These are phyloP conservation scores for Heliconius eleuchia DNA, from an alignment of 1,140 invertebrate genomes.

Conservation along the genomic window DNA sequence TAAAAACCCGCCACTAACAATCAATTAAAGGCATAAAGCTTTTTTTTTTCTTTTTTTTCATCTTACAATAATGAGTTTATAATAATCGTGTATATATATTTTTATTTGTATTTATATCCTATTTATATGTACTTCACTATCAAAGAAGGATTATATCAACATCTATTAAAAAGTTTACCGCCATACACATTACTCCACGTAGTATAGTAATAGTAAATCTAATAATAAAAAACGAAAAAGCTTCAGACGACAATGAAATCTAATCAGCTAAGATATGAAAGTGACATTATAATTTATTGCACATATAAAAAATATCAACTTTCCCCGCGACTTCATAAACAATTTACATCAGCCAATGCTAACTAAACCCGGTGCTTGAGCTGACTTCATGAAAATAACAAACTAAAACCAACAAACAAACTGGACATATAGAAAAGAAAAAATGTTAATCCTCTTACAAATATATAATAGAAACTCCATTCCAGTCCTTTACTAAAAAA, in stretches of 20 bases:
- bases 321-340: constrained; percentile 35
- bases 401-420: constrained; percentile 36
- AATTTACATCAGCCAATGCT: constrained; percentile 36
- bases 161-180: constrained; percentile 58
- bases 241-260: constrained; percentile 47
- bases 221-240: constrained; percentile 34
- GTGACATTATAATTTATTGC: constrained; percentile 72
- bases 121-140: constrained; percentile 75
- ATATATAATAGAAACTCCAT: constrained; percentile 31
- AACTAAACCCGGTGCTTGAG: constrained; percentile 5
- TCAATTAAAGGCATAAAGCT: constrained; percentile 78
- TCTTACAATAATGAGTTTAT: constrained; percentile 73
- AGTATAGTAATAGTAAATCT: constrained; percentile 48
- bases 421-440: constrained; percentile 22
- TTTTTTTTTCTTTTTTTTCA: constrained; percentile 72
- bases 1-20: constrained; percentile 57
- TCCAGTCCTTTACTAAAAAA: constrained; percentile 38
- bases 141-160: constrained; percentile 76
- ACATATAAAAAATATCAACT: constrained; percentile 75
- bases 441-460: constrained; percentile 29
- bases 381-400: constrained; percentile 15
- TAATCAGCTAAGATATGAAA: constrained; percentile 78
- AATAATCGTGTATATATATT: constrained; percentile 80
- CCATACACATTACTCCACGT: constrained; percentile 45
- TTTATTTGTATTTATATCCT: constrained; percentile 79